Percentiles rank a stretch among this genome's conserved stretches.
Evolutionary conservation across 2,888 invertebrate genomes (phyloP).

Genomic region (Teleogryllus oceanicus): DNA sequence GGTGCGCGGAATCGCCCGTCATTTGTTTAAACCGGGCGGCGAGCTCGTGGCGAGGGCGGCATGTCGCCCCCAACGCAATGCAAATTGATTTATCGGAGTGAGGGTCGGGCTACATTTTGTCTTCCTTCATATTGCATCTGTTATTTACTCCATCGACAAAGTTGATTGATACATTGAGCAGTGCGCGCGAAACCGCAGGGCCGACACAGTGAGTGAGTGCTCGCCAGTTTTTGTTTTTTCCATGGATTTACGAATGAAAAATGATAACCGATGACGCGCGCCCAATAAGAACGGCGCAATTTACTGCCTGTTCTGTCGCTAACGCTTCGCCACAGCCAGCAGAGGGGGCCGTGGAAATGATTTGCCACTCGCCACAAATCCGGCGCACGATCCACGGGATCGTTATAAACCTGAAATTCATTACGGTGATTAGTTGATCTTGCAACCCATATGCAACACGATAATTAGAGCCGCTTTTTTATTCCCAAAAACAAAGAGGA

Average conservation of each 20-base stretch:
- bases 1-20: neutral
- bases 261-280: neutral
- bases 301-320: too few species aligned
- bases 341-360: neutral
- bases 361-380: neutral
- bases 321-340: too few species aligned
- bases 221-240: too few species aligned
- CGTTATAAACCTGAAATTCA: conserved; percentile 2
- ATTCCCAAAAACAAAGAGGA: neutral
- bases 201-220: too few species aligned
- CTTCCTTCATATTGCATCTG: conserved; percentile 2
- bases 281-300: too few species aligned
- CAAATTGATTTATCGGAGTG: neutral
- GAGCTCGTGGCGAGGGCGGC: neutral
- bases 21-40: neutral
- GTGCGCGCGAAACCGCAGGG: too few species aligned
- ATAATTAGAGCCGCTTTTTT: conserved; percentile 1
- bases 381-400: neutral
- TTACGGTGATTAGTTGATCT: conserved; percentile 18
- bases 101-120: neutral
- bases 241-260: too few species aligned
- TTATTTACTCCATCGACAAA: neutral
- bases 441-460: neutral
- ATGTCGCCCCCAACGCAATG: neutral
- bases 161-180: neutral